Evolutionary conservation across 2,113 vertebrate genomes (phyloP), one percentile per base, ranked within the genome.

Genomic region (Boleophthalmus pectinirostris): DNA sequence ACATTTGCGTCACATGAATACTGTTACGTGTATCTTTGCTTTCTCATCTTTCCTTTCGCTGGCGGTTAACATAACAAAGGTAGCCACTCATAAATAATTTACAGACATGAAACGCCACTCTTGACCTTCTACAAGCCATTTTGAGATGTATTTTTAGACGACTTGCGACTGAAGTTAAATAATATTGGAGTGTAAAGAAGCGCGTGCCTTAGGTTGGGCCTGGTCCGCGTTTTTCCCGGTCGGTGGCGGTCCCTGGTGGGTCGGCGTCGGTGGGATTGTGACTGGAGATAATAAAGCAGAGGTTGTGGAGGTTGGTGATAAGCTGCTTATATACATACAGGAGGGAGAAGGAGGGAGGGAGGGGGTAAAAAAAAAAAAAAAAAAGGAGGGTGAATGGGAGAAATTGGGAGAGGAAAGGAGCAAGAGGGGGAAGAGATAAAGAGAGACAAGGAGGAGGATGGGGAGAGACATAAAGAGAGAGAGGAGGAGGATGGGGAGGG

Each of bases 251-350:
- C 72, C 65, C 74, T 33, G 12, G 66, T 81, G 85, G 60, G 69
- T 87, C 75, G 69, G 24, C 2, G 82, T 60, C 46, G 45, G 60
- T 3, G 68, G 82, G 83, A 86, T 87, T 87, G 82, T 77, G 78
- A 15, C 57, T 24, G 16, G 24, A 77, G 85, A 88, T 85, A 86
- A 76, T 83, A 88, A 75, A 80, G 75, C 51, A 73, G 70, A 82
- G 89, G 79, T 82, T 89, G 82, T 91, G 89, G 85, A 86, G 86
- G 88, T 88, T 86, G 81, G 72, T 68, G 90, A 91, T 88, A 89
- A 88, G 87, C 86, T 82, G 90, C 86, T 91, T 82, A 89, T 87
- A 82, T 89, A 87, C 82, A 86, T 91, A 85, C 78, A 83, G 80
- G 76, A 21, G 51, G 20, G 9, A 20, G 51, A 2, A 21, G n/a